Evolutionary conservation across 2,797 vertebrate genomes (phyloP).

Genomic region (Carduelis carduelis): DNA sequence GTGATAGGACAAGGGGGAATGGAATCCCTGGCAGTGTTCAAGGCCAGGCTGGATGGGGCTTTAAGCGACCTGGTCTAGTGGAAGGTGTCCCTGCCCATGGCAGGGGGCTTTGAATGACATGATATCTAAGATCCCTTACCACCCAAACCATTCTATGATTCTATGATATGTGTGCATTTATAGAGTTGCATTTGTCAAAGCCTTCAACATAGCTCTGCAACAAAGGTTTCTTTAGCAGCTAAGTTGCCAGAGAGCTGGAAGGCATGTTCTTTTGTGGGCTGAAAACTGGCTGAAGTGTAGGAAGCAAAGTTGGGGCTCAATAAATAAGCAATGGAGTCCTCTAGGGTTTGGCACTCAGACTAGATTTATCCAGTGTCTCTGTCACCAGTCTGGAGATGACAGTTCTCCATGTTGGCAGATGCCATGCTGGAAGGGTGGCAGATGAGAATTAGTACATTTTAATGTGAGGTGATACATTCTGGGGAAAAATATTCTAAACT

Average conservation of each 20-base stretch:
- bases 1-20: background rate
- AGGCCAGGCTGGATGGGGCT: background rate
- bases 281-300: background rate
- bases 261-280: rapidly evolving
- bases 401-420: background rate
- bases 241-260: background rate
- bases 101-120: background rate
- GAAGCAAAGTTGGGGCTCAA: background rate
- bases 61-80: too few species aligned
- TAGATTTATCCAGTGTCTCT: background rate
- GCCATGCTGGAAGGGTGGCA: background rate
- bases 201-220: background rate
- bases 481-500: background rate
- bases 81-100: background rate
- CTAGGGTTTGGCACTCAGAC: background rate
- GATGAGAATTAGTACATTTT: background rate
- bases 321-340: background rate
- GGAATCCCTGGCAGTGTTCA: background rate
- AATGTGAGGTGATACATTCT: background rate
- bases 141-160: background rate
- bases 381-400: background rate
- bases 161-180: background rate
- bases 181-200: background rate
- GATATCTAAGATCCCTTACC: background rate
- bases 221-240: background rate